Base-by-base conservation (phyloP, 1,140 invertebrate species). In the Zaprionus gabonicus region DNA sequence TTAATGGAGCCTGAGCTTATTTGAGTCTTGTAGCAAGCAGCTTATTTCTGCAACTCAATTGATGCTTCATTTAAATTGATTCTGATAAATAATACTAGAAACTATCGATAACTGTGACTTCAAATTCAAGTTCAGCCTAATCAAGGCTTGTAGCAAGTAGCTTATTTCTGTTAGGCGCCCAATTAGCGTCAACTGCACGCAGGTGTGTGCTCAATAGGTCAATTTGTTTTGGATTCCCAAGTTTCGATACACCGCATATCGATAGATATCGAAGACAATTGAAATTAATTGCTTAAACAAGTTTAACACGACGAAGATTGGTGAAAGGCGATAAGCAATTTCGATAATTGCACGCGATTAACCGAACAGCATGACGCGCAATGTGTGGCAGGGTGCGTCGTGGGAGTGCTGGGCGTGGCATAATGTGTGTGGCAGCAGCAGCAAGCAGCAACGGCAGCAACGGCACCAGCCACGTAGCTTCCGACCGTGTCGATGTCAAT, bases 401-500 rank as follows among this genome's bases (percentile, higher is more conserved):
- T 12, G 25, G 10, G 6, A 31, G 28, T 31, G 28, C 7, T 28
- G 28, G 53, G 23, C 6, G 20, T 12, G 53, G n/a, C 25, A n/a
- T 28, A 56, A n/a, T 49, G 59, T 38, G 31, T 36, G 51, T 28
- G 17, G 38, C 17, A 44, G 15, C 55, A n/a, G 34, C 59, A 31
- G 31, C 28, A 31, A 28, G 38, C 17, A 44, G 12, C 44, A 12
- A 25, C 59, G 10, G 31, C 2, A 31, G 3, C 31, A 34, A 34
- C 31, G 31, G 31, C 31, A 34, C 31, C 31, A 31, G 44, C 17
- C 27, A 38, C 36, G n/a, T 15, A 55, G 53, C 44, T 46, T 36
- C 17, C 23, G 36, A 36, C 51, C 51, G 55, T 66, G 20, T 25
- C 53, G 53, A 66, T 79, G 78, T 68, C 81, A 87, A 86, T 87